Evolutionary conservation across 2,113 vertebrate genomes (phyloP), one percentile per base, ranked within the genome.

Genomic region (Microtus oregoni): DNA sequence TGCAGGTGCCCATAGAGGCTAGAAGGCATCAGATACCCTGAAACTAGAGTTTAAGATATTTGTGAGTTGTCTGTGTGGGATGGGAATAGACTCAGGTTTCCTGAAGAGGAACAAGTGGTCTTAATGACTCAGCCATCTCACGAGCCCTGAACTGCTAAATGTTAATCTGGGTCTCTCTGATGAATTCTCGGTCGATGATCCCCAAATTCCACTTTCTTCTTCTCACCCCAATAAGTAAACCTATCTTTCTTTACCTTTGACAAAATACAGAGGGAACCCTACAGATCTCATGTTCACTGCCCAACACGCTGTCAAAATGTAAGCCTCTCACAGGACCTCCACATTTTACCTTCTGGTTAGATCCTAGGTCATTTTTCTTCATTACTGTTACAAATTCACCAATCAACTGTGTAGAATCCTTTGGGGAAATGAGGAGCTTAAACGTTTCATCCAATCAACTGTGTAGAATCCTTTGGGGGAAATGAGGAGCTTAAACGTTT

Each of bases 361-460:
- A 20, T 11, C n/a, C 52, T 4, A 82, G 35, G 52, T 32, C 52
- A 82, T 22, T 58, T 82, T 58, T 35, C 35, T n/a, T 82, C 4
- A 58, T 82, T 35, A 3, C 89, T 94, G 78, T n/a, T 68, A 92
- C 8, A 24, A 91, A 78, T 22, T 92, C 22, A 92, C 7, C 63
- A 3, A 96, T 78, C 93, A 96, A 96, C 12, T 58, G 35, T 58
- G 41, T 24, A 77, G 30, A 4, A 4, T 41, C 73, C 67, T 44
- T 93, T 75, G 94, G 85, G 76, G 95, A 96, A 0, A 91, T 0
- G 50, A 19, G 72, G 32, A 97, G 63, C 47, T 78, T 86, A 28
- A 97, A n/a, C 14, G 9, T 7, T 76, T 97, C 92, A 55, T 68
- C 7, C 63, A 3, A 96, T 78, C 93, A 96, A 96, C 12, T 58